A percentile compares a stretch with the other conserved stretches of the same genome.
phyloP scores from a whole-genome alignment of 2,888 invertebrate genomes.

The Caenorhabditis angaria region DNA sequence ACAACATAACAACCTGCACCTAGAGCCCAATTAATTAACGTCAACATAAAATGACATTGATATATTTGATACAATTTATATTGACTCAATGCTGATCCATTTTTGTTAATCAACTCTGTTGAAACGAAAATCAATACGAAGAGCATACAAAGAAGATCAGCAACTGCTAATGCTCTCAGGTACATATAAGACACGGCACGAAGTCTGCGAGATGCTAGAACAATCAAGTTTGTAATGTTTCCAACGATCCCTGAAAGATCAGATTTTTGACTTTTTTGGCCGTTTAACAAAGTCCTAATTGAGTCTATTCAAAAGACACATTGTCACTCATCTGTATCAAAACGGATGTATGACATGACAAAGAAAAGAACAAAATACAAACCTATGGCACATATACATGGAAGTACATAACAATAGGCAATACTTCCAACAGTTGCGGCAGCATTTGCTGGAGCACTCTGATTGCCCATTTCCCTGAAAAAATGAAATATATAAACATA shows the following conservation, averaged over 20 bases:
- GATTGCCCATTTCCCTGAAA: conserved; percentile 37
- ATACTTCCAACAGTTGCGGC: conserved; percentile 56
- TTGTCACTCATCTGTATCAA: background rate
- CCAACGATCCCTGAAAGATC: conserved; percentile 54
- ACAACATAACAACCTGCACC: conserved; percentile 71
- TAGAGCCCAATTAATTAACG: conserved; percentile 72
- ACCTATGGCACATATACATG: conserved; percentile 69
- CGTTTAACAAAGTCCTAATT: conserved; percentile 29
- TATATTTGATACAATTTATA: conserved; percentile 61
- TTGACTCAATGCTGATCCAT: conserved; percentile 53
- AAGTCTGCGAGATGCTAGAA: conserved; percentile 66
- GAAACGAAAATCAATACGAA: conserved; percentile 68
- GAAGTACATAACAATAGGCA: conserved; percentile 72
- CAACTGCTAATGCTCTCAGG: conserved; percentile 58
- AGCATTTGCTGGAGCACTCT: conserved; percentile 42
- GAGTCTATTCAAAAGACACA: conserved; percentile 26
- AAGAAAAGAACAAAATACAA: background rate
- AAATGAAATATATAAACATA: background rate
- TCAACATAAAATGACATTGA: conserved; percentile 68
- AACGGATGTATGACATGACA: conserved; percentile 1
- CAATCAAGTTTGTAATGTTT: conserved; percentile 69
- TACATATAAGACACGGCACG: conserved; percentile 71
- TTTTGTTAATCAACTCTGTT: conserved; percentile 62
- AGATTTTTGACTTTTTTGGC: background rate
- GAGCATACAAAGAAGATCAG: conserved; percentile 72